These are phyloP conservation scores for Limosa lapponica DNA, from an alignment of 2,797 vertebrate genomes.

Conservation along the genomic window DNA sequence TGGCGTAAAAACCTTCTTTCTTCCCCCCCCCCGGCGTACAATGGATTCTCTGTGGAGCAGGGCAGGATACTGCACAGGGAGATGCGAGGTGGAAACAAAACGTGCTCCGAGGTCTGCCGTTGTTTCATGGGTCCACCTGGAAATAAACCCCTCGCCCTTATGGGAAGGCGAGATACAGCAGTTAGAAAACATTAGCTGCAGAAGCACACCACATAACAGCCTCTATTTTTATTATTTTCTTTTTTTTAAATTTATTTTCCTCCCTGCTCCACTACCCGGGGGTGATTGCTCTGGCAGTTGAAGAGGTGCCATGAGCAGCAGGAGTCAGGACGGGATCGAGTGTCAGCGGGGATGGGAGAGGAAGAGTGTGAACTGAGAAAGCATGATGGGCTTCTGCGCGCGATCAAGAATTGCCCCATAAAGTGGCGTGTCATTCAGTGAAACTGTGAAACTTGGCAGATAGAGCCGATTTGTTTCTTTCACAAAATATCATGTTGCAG, in stretches of 20 bases:
- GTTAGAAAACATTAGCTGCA: background rate
- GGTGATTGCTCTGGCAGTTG: constrained; percentile 2
- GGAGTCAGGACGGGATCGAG: background rate
- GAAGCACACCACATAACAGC: background rate
- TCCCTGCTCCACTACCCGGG: background rate
- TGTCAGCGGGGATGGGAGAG: background rate
- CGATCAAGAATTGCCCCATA: background rate
- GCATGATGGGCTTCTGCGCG: constrained; percentile 5
- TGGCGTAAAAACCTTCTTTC: constrained; percentile 1
- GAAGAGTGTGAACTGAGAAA: background rate
- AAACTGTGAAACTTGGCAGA: constrained; percentile 30
- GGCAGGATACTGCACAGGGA: background rate
- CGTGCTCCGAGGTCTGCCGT: background rate
- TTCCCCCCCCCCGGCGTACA: background rate
- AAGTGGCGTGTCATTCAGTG: constrained; percentile 1
- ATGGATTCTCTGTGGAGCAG: background rate
- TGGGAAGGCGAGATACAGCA: background rate
- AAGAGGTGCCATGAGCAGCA: constrained; percentile 36
- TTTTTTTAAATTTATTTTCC: background rate
- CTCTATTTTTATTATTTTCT: background rate
- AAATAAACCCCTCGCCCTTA: background rate
- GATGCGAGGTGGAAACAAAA: constrained; percentile 16
- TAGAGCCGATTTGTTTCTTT: constrained; percentile 34
- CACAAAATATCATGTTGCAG: constrained; percentile 24
- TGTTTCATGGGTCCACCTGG: background rate